phyloP scores from a whole-genome alignment of 2,113 vertebrate genomes.

The Ptychochromis oligacanthus region DNA sequence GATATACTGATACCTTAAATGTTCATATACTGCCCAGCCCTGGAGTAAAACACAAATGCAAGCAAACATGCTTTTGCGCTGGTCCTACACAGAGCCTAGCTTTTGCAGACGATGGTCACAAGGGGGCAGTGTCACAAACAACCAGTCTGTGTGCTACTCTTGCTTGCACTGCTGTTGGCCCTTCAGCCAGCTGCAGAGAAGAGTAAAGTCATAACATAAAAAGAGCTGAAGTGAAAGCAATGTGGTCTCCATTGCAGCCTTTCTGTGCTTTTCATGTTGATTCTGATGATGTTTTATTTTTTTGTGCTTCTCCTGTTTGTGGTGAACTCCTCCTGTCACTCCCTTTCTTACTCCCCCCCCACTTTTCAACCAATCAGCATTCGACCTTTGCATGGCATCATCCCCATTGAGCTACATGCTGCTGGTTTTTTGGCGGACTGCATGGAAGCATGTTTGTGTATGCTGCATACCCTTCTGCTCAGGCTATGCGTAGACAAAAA shows the following conservation, averaged over 20 bases:
- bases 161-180: not conserved
- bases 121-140: not conserved
- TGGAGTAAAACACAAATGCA: too few species aligned
- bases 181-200: not conserved
- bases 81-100: too few species aligned
- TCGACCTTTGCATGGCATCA: not conserved
- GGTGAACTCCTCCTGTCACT: not conserved
- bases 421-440: not conserved
- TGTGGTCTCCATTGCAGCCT: not conserved
- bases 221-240: not conserved
- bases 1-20: too few species aligned
- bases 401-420: not conserved
- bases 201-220: not conserved
- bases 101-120: too few species aligned
- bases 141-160: not conserved
- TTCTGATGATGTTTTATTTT: not conserved
- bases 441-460: not conserved
- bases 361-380: too few species aligned
- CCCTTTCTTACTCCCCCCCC: not conserved
- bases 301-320: not conserved
- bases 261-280: not conserved
- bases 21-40: too few species aligned
- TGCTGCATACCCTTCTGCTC: not conserved
- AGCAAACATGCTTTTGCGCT: too few species aligned
- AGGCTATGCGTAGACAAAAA: not conserved